These are phyloP conservation scores for Corvus moneduloides DNA, from an alignment of 2,113 vertebrate genomes.

Conservation along the genomic window DNA sequence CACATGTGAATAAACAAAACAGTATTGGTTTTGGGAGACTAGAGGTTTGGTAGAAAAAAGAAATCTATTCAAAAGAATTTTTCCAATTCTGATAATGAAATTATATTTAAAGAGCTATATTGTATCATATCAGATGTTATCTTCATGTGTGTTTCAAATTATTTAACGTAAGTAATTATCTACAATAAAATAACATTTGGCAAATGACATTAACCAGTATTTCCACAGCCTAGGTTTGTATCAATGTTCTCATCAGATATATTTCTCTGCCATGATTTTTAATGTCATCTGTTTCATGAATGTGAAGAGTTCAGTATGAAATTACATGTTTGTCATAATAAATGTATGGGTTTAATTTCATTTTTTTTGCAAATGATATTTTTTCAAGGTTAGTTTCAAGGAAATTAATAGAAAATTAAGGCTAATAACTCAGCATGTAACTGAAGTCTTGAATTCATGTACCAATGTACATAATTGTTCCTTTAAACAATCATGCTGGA, in stretches of 20 bases:
- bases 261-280: slow-evolving; percentile 51
- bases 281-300: slow-evolving; percentile 47
- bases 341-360: slow-evolving; percentile 45
- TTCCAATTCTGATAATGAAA: slow-evolving; percentile 27
- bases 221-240: slow-evolving; percentile 46
- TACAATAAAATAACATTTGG: slow-evolving; percentile 62
- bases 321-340: slow-evolving; percentile 55
- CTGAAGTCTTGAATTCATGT: slow-evolving; percentile 43
- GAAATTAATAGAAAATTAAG: slow-evolving; percentile 63
- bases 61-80: not conserved
- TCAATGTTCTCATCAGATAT: slow-evolving; percentile 47
- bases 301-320: slow-evolving; percentile 54
- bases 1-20: not conserved
- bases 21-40: slow-evolving; percentile 15
- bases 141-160: slow-evolving; percentile 45
- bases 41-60: not conserved
- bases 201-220: slow-evolving; percentile 67
- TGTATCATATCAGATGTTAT: not conserved
- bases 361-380: slow-evolving; percentile 57
- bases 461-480: slow-evolving; percentile 40
- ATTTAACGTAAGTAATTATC: slow-evolving; percentile 60
- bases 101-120: slow-evolving; percentile 20
- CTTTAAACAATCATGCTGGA: slow-evolving; percentile 53
- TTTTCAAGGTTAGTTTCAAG: slow-evolving; percentile 41
- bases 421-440: slow-evolving; percentile 51